These are phyloP conservation scores for Cerceris rybyensis DNA, from an alignment of 2,888 invertebrate species.

Conservation along the genomic window DNA sequence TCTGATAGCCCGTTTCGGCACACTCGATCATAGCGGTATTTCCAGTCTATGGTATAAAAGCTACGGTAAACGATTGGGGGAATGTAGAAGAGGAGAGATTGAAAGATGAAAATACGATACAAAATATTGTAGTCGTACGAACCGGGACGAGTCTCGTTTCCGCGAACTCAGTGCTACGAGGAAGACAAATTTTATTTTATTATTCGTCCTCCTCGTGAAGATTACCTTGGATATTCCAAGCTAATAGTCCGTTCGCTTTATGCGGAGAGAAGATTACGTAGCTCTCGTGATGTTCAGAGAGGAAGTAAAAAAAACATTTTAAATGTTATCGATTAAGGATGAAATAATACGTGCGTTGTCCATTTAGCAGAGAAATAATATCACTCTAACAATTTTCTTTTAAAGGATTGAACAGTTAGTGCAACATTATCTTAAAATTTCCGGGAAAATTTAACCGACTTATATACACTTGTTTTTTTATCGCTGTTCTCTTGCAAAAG, in stretches of 20 bases:
- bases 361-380: neutral
- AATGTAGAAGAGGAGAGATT: conserved; percentile 19
- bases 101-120: conserved; percentile 40
- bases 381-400: too few species aligned
- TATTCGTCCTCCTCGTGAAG: conserved; percentile 10
- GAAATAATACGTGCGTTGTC: neutral
- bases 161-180: neutral
- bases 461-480: too few species aligned
- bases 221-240: neutral
- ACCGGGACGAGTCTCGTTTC: conserved; percentile 7
- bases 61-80: neutral
- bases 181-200: conserved; percentile 9
- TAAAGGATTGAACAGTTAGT: too few species aligned
- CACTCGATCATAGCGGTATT: conserved; percentile 13
- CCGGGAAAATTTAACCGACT: too few species aligned
- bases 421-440: too few species aligned
- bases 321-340: neutral
- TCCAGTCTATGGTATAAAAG: neutral
- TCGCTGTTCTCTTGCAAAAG: too few species aligned
- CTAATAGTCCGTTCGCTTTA: neutral
- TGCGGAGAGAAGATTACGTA: neutral
- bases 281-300: neutral
- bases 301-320: neutral
- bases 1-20: conserved; percentile 1
- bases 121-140: conserved; percentile 12